Percentiles rank a stretch among this genome's conserved stretches.
These are phyloP conservation scores for Mustelus asterias DNA, from an alignment of 2,113 vertebrate genomes.

Conservation along the genomic window DNA sequence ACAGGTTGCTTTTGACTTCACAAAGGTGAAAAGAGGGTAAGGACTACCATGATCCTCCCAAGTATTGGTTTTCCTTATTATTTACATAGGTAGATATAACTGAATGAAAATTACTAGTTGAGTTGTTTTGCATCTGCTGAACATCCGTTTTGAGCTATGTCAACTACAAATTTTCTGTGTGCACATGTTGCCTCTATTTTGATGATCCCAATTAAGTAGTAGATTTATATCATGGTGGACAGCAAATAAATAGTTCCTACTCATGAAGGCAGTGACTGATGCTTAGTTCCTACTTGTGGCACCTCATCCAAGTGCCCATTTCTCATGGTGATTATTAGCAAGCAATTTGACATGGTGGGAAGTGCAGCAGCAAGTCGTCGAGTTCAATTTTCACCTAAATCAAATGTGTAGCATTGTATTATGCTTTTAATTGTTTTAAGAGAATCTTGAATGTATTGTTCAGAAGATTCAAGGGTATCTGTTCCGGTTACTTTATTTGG, in stretches of 20 bases:
- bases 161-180: neutral
- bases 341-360: neutral
- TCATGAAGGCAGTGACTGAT: neutral
- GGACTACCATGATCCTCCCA: slow-evolving; percentile 40
- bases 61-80: neutral
- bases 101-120: neutral
- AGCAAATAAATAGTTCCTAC: neutral
- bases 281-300: neutral
- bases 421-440: neutral
- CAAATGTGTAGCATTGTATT: neutral
- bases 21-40: slow-evolving; percentile 98
- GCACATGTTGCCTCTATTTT: neutral
- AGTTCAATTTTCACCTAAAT: neutral
- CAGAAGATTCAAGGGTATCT: neutral
- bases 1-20: slow-evolving; percentile 98
- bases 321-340: neutral
- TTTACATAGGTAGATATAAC: neutral
- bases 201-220: neutral
- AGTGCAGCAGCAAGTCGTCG: neutral
- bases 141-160: neutral
- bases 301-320: neutral
- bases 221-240: neutral
- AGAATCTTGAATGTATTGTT: neutral
- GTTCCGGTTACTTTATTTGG: neutral
- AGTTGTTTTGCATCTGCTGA: neutral